Base-by-base conservation (phyloP, 2,888 invertebrate genomes). In the Steinernema scapterisci region DNA sequence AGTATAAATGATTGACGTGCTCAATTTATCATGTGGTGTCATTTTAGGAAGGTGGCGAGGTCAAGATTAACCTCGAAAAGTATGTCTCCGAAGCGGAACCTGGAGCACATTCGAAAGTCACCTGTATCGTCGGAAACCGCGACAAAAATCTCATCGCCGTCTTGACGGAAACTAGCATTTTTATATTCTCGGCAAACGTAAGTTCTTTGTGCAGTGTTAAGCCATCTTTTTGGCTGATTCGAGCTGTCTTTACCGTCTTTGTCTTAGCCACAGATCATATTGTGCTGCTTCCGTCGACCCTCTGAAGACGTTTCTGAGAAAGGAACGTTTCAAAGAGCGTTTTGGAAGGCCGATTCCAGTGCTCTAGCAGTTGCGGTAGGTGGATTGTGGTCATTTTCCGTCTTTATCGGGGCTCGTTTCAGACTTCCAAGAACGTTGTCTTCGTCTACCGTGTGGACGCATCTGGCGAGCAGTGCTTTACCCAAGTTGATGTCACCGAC, bases 121-220 rank as follows among this genome's bases (percentile, higher is more conserved):
- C 76, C 16, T 75, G 72, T 19, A 72, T 86, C 9, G 78, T 76
- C 3, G 82, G 82, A 3, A 86, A 87, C 73, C 77, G 86, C n/a
- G 87, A 86, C 27, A 78, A 82, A n/a, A 76, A 78, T 9, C 74
- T 86, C 25, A 75, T 85, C 63, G 85, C 83, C 11, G 77, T 81
- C 16, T 78, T 82, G 0, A 84, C 85, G 0, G 75, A 73, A 25
- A 76, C 80, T 31, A 71, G 80, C 0, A 43, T 87, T 1, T 82
- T 80, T 73, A 80, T 87, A 45, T 87, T 81, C 78, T 78, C 83
- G n/a, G 77, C 84, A 19, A 80, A 84, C 77, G 86, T 86, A 71
- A 74, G 79, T 48, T 19, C n/a, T n/a, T n/a, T n/a, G n/a, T n/a
- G n/a, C n/a, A n/a, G n/a, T n/a, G n/a, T n/a, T n/a, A n/a, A n/a